Evolutionary conservation across 2,797 vertebrate genomes (phyloP), one percentile per base, ranked within the genome.

Genomic region (Triplophysa yarkandensis): DNA sequence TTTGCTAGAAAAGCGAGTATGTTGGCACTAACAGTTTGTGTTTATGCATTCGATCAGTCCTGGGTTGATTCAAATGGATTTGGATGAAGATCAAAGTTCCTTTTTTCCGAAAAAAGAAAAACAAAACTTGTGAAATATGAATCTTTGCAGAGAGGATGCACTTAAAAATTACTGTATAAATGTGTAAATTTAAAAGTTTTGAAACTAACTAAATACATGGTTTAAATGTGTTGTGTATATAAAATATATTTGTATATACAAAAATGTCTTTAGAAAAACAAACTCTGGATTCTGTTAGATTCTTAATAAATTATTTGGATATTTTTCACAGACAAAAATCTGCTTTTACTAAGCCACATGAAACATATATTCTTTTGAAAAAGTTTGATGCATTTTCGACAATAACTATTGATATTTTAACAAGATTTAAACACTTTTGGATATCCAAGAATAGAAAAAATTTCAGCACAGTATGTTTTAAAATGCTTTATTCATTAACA

Each of bases 371-470:
- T 21, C 48, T 17, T 48, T n/a, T 54, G 50, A 52, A 3, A 19
- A 52, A 25, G 23, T 41, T 41, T 73, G 48, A 30, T 44, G 65
- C 19, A 57, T 74, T 64, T 34, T 21, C 41, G 34, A 52, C 28
- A 52, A 71, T 50, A 50, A 36, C 41, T 36, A n/a, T n/a, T n/a
- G n/a, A n/a, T n/a, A n/a, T n/a, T n/a, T n/a, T n/a, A n/a, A 13
- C 46, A 36, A 60, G 57, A 19, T 52, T 28, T 63, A 54, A 63
- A 50, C 19, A 5, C 4, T 16, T 63, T 30, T 41, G 6, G 60
- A 17, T 48, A 30, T 61, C 36, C 55, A 11, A 27, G 23, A 72
- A 44, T 52, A 54, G 16, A 54, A 1, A n/a, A 6, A 41, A 43
- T 25, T 43, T 17, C 46, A 28, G 58, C 32, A 34, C 43, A 62